Evolutionary conservation across 2,888 invertebrate genomes (phyloP).

Genomic region (Furcula furcula): DNA sequence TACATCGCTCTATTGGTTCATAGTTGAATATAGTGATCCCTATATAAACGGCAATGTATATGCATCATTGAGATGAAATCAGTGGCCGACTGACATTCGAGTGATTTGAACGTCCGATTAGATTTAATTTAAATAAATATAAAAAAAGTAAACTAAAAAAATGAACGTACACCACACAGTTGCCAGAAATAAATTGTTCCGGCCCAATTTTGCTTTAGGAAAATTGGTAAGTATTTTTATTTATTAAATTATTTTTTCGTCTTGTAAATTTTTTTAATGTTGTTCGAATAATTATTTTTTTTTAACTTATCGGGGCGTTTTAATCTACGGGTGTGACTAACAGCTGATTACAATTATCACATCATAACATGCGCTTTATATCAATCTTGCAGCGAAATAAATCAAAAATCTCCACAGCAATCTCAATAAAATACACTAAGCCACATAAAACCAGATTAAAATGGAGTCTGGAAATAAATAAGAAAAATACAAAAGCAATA

Average conservation of each 20-base stretch:
- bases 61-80: conserved; percentile 50
- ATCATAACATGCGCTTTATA: conserved; percentile 11
- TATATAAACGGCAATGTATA: conserved; percentile 42
- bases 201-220: conserved; percentile 47
- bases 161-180: conserved; percentile 67
- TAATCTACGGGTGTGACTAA: conserved; percentile 38
- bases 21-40: conserved; percentile 35
- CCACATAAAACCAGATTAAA: conserved; percentile 51
- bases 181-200: conserved; percentile 45
- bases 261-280: not conserved
- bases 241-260: not conserved
- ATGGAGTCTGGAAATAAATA: conserved; percentile 43
- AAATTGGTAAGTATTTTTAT: conserved; percentile 53
- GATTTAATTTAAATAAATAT: conserved; percentile 16
- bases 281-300: too few species aligned
- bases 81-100: conserved; percentile 44
- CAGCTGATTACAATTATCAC: conserved; percentile 59
- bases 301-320: not conserved
- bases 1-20: conserved; percentile 52
- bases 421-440: conserved; percentile 30
- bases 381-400: conserved; percentile 11
- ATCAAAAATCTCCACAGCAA: conserved; percentile 18
- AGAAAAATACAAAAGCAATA: conserved; percentile 34
- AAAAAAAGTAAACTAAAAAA: conserved; percentile 26
- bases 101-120: conserved; percentile 55